Percentiles rank a stretch among this genome's conserved stretches.
Evolutionary conservation across 2,888 invertebrate species (phyloP).

Genomic region (Nysson spinosus): DNA sequence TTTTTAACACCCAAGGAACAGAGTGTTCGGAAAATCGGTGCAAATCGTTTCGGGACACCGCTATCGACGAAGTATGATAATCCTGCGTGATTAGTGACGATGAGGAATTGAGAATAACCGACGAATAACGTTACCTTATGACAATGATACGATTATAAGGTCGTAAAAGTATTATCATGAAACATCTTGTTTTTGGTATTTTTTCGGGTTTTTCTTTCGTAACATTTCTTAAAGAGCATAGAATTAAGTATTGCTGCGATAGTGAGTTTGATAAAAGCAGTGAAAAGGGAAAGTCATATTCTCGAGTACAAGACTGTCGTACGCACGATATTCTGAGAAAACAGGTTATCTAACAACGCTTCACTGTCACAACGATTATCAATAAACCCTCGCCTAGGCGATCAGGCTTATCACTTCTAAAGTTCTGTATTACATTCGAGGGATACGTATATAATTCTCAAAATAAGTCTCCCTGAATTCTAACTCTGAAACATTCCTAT

Average conservation of each 20-base stretch:
- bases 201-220: neutral
- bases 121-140: constrained; percentile 22
- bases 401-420: no score
- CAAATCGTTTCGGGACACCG: neutral
- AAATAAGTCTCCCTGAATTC: neutral
- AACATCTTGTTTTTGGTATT: neutral
- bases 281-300: neutral
- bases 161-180: constrained; percentile 9
- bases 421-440: neutral
- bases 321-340: neutral
- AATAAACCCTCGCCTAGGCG: no score
- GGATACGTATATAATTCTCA: neutral
- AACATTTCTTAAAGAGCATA: neutral
- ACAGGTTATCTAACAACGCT: neutral
- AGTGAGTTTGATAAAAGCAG: neutral
- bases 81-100: constrained; percentile 15
- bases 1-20: no score
- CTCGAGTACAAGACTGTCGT: neutral
- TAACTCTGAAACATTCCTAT: no score
- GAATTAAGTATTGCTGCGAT: constrained; percentile 8
- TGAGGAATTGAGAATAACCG: constrained; percentile 17
- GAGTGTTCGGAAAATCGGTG: no score
- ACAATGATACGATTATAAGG: constrained; percentile 12
- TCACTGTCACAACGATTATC: neutral
- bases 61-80: neutral